phyloP scores from a whole-genome alignment of 2,888 invertebrate species.

The Erebia palarica region DNA sequence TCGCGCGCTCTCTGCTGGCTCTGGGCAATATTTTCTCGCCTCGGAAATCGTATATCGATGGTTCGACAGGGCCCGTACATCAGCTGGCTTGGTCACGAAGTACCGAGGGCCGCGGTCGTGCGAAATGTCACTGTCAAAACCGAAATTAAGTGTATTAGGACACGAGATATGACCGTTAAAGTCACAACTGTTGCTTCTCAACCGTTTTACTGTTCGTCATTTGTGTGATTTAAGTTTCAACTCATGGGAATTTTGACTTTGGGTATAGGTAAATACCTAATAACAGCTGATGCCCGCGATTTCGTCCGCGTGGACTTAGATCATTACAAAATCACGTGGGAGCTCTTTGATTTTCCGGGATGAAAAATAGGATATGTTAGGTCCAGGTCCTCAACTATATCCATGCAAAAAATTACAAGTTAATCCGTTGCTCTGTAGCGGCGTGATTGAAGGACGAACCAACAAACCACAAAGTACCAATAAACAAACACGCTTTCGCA shows the following conservation, averaged over 20 bases:
- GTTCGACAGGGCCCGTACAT: conserved; percentile 52
- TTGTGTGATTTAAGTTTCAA: background rate
- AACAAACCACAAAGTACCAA: too few relatives aligned
- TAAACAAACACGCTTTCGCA: too few relatives aligned
- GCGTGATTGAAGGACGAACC: too few relatives aligned
- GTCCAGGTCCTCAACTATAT: too few relatives aligned
- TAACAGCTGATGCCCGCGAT: too few relatives aligned
- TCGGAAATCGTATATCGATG: conserved; percentile 56
- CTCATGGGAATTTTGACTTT: background rate
- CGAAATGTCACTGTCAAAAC: conserved; percentile 42
- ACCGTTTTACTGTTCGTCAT: background rate
- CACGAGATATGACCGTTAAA: conserved; percentile 15
- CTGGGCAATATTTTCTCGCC: conserved; percentile 57
- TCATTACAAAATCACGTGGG: too few relatives aligned
- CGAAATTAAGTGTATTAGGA: conserved; percentile 18
- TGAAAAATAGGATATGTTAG: too few relatives aligned
- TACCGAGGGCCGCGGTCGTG: conserved; percentile 46
- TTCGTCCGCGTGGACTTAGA: too few relatives aligned
- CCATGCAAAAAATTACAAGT: too few relatives aligned
- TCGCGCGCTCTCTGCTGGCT: conserved; percentile 42
- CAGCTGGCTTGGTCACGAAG: conserved; percentile 54
- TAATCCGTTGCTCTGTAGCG: too few relatives aligned
- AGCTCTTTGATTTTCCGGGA: too few relatives aligned
- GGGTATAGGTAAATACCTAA: background rate
- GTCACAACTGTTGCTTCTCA: background rate